Evolutionary conservation across 1,140 invertebrate species (phyloP), one percentile per base, ranked within the genome.

Genomic region (Pararge aegeria): DNA sequence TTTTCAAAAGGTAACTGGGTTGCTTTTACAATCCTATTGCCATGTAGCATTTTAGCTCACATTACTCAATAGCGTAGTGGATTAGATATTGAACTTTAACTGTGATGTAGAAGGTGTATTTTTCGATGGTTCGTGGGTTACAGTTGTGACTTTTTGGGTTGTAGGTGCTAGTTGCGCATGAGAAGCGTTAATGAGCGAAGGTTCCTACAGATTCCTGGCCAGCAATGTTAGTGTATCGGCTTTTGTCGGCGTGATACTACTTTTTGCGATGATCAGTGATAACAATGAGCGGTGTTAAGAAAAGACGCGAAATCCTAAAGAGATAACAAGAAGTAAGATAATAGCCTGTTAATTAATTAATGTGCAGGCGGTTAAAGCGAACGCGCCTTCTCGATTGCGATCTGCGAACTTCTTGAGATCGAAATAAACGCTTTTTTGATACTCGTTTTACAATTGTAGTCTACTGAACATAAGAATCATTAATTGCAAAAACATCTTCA

Each of bases 181-280:
- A 70, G 75, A 80, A 81, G 80, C 80, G 83, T 83, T 88, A 86
- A 86, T 86, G 83, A 86, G 82, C 75, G 68, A 63, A 66, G 73
- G 70, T 76, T 75, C 75, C 75, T 64, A 75, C 72, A 76, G 75
- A 88, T 88, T 88, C 85, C 82, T 64, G 29, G 53, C 50, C 67
- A 77, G 80, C 75, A 69, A 84, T 81, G 82, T 83, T 81, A 73
- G 69, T 80, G 75, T 78, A 83, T 79, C 83, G 64, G 79, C 85
- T 81, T 88, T 89, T 89, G 86, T 87, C 86, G 86, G 86, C 85
- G 70, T 65, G 75, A 78, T 71, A 66, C 64, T 56, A 72, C 73
- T 89, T 88, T 87, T 88, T 89, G 83, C 75, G 85, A 89, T 89
- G 68, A 52, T 77, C 78, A 80, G 64, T 84, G 85, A 89, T 89